Evolutionary conservation across 1,140 invertebrate genomes (phyloP).

Genomic region (Oscheius sp.): DNA sequence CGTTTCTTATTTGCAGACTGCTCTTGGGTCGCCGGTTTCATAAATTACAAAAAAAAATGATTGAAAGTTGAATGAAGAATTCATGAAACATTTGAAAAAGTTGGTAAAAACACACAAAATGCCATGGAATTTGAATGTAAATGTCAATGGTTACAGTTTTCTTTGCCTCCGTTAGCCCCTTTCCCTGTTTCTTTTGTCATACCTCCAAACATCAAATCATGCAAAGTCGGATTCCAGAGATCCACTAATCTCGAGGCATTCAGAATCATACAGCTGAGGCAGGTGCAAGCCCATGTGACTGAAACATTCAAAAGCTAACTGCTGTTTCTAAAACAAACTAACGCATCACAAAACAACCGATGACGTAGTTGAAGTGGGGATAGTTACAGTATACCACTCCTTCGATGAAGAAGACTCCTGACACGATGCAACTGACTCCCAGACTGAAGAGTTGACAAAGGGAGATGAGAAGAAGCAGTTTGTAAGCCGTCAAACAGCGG

Average conservation of each 20-base stretch:
- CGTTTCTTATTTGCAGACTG: too few relatives aligned
- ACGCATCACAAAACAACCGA: not conserved
- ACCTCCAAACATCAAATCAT: not conserved
- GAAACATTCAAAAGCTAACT: too few relatives aligned
- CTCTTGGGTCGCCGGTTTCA: too few relatives aligned
- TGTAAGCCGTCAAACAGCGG: not conserved
- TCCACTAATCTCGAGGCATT: not conserved
- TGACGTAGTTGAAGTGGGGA: not conserved
- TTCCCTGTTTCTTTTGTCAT: too few relatives aligned
- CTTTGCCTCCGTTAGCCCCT: too few relatives aligned
- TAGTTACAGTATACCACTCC: not conserved
- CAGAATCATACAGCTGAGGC: not conserved
- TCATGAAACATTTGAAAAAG: too few relatives aligned
- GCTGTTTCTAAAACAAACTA: too few relatives aligned
- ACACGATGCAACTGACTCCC: not conserved
- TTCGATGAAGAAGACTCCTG: slow-evolving; percentile 4
- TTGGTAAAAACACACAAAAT: too few relatives aligned
- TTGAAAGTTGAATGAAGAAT: too few relatives aligned
- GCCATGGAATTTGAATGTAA: too few relatives aligned
- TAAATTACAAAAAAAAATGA: too few relatives aligned
- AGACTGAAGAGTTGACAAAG: not conserved
- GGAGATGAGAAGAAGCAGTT: not conserved
- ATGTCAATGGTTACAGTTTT: too few relatives aligned
- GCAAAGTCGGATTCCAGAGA: not conserved
- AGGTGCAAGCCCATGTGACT: not conserved